These are phyloP conservation scores for Myotis planiceps DNA, from an alignment of 2,797 vertebrate species.

Conservation along the genomic window DNA sequence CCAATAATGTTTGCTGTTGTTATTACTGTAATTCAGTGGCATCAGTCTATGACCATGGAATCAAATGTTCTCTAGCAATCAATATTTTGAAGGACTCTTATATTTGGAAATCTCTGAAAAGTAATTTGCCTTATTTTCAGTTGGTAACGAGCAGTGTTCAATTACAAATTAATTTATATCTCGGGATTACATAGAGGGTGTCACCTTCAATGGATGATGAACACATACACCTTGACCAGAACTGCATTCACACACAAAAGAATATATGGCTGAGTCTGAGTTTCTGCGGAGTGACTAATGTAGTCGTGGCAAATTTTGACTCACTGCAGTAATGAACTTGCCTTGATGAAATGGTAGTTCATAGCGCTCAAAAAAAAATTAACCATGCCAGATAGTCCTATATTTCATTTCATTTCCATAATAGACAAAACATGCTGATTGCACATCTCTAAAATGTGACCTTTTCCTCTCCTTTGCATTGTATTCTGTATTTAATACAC, in stretches of 20 bases:
- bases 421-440: neutral
- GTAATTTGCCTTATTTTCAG: neutral
- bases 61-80: neutral
- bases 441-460: neutral
- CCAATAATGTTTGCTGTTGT: neutral
- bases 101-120: constrained; percentile 23
- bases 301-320: neutral
- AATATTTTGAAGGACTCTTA: neutral
- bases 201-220: neutral
- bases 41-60: neutral
- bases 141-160: neutral
- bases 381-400: neutral
- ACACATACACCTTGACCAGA: neutral
- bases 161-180: neutral
- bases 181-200: neutral
- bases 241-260: neutral
- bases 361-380: neutral
- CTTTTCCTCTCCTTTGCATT: neutral
- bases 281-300: neutral
- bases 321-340: neutral
- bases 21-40: neutral
- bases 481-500: neutral
- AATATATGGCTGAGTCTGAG: neutral
- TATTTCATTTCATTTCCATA: neutral
- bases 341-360: neutral